Evolutionary conservation across 2,888 invertebrate species (phyloP).

Genomic region (Syrphus vitripennis): DNA sequence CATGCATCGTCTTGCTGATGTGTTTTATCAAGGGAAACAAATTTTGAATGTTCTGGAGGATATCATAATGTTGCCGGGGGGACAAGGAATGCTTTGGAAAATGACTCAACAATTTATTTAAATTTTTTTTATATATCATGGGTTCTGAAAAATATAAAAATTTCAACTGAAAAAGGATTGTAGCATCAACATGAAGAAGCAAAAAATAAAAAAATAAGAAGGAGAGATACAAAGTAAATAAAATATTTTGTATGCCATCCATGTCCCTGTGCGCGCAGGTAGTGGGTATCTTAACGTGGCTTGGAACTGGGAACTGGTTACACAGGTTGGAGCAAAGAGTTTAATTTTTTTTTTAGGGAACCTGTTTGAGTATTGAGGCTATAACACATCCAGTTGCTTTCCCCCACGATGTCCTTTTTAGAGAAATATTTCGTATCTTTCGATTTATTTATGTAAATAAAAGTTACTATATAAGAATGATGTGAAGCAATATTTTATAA

Average conservation of each 20-base stretch:
- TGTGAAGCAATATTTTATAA: slow-evolving; percentile 14
- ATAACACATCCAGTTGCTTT: neutral
- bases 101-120: slow-evolving; percentile 50
- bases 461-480: slow-evolving; percentile 9
- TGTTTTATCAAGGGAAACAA: slow-evolving; percentile 42
- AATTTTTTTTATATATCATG: neutral
- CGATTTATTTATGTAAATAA: neutral
- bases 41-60: slow-evolving; percentile 56
- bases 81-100: slow-evolving; percentile 39
- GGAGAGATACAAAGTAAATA: slow-evolving; percentile 62
- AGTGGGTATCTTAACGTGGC: neutral
- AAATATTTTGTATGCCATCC: slow-evolving; percentile 39
- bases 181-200: neutral
- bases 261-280: slow-evolving; percentile 58
- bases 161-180: slow-evolving; percentile 67
- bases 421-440: slow-evolving; percentile 22
- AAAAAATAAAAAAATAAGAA: neutral
- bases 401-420: slow-evolving; percentile 64
- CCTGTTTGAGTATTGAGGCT: slow-evolving; percentile 54
- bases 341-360: slow-evolving; percentile 36
- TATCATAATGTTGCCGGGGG: slow-evolving; percentile 27
- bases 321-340: slow-evolving; percentile 59
- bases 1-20: slow-evolving; percentile 42
- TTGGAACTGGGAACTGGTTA: slow-evolving; percentile 63
- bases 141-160: slow-evolving; percentile 26